Percentiles rank a stretch among this genome's conserved stretches.
Evolutionary conservation across 1,140 invertebrate genomes (phyloP).

Genomic region (Magallana angulata): DNA sequence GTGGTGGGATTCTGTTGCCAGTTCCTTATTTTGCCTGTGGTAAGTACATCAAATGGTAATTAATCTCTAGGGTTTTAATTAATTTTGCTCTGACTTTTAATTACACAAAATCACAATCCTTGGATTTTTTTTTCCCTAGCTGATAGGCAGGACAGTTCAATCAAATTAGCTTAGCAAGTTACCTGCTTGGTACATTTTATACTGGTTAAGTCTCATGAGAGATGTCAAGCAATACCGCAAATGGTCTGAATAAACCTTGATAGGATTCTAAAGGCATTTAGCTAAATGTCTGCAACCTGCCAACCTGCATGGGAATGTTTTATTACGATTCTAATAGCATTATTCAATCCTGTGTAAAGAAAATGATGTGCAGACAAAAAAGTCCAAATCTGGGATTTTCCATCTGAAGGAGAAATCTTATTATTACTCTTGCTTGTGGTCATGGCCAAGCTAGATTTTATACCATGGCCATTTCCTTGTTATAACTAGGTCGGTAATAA

Average conservation of each 20-base stretch:
- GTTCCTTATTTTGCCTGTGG: conserved; percentile 77
- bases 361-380: too few species aligned
- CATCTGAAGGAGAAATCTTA: too few species aligned
- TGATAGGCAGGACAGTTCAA: neutral
- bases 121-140: neutral
- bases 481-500: too few species aligned
- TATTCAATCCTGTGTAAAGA: too few species aligned
- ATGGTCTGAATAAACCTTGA: neutral
- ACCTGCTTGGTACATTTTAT: neutral
- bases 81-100: conserved; percentile 2
- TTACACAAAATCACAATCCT: neutral
- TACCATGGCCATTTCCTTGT: too few species aligned
- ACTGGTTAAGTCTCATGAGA: neutral
- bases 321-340: too few species aligned
- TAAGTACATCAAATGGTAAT: conserved; percentile 61
- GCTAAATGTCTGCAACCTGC: too few species aligned
- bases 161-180: neutral
- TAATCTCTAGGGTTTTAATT: neutral
- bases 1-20: conserved; percentile 75
- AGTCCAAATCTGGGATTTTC: too few species aligned
- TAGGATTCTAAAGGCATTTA: too few species aligned
- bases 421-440: too few species aligned
- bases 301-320: too few species aligned
- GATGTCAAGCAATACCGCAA: neutral
- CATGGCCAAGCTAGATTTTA: too few species aligned